Evolutionary conservation across 2,113 vertebrate species (phyloP).

Genomic region (Nannospalax galili): DNA sequence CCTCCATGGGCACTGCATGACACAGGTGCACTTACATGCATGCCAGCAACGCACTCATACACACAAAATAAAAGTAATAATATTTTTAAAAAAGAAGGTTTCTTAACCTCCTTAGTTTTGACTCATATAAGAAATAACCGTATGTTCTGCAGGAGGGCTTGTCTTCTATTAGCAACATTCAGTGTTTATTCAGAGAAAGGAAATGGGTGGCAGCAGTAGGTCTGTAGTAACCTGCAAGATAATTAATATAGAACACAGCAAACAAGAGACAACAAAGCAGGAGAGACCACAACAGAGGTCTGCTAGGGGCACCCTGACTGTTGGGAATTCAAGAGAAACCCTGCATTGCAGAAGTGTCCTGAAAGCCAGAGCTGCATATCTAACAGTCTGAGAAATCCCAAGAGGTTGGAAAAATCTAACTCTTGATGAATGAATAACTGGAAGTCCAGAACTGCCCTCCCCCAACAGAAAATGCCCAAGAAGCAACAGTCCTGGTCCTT

Average conservation of each 20-base stretch:
- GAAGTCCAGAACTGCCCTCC: slow-evolving; percentile 40
- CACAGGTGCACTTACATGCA: too few species aligned
- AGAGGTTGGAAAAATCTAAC: not conserved
- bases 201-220: not conserved
- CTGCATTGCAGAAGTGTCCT: slow-evolving; percentile 22
- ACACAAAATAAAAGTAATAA: too few species aligned
- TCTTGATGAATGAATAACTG: slow-evolving; percentile 38
- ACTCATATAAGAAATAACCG: not conserved
- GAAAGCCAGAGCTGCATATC: slow-evolving; percentile 27
- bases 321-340: slow-evolving; percentile 30
- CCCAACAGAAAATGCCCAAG: not conserved
- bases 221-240: not conserved
- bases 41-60: too few species aligned
- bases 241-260: not conserved
- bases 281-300: not conserved
- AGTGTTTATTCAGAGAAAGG: slow-evolving; percentile 45
- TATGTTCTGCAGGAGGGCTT: not conserved
- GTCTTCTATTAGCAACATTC: slow-evolving; percentile 22
- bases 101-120: not conserved
- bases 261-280: slow-evolving; percentile 12
- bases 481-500: not conserved
- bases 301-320: not conserved
- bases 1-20: too few species aligned
- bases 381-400: not conserved
- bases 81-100: too few species aligned